Conservation (phyloP, 1,140 invertebrate species). For the Phymorhynchus buccinoides region DNA sequence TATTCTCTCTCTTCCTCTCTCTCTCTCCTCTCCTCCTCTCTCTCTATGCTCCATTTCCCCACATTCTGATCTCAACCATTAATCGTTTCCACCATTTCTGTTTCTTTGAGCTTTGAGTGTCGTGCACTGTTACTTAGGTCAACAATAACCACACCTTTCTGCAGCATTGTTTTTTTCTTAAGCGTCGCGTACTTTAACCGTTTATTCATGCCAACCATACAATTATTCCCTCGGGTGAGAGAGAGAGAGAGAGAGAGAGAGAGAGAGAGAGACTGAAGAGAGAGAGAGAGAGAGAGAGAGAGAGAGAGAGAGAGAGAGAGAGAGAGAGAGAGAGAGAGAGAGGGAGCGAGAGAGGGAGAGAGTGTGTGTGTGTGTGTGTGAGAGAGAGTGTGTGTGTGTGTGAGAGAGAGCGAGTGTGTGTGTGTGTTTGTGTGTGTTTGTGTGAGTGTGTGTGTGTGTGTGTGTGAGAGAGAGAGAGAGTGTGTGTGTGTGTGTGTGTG, state of each 20-base stretch:
- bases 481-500: slow-evolving; percentile 25
- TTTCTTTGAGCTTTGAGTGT: no score
- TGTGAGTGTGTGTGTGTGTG: slow-evolving; percentile 22
- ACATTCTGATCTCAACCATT: no score
- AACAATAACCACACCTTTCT: no score
- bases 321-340: slow-evolving; percentile 1
- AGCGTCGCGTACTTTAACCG: no score
- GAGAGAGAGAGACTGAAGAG: no score
- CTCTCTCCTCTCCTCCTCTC: not conserved
- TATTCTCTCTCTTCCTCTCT: not conserved
- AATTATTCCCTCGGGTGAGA: no score
- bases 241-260: slow-evolving; percentile 14
- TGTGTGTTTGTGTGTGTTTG: slow-evolving; percentile 27
- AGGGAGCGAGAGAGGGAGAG: not conserved
- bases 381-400: not conserved
- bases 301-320: slow-evolving; percentile 9
- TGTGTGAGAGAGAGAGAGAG: not conserved
- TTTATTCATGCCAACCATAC: no score
- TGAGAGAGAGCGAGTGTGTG: slow-evolving; percentile 7
- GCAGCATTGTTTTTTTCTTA: no score
- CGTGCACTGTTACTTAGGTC: no score
- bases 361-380: not conserved
- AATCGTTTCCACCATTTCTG: no score
- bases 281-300: not conserved
- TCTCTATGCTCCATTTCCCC: no score